Base-by-base conservation (phyloP, 2,888 invertebrate genomes). In the Brachylomia viminalis region DNA sequence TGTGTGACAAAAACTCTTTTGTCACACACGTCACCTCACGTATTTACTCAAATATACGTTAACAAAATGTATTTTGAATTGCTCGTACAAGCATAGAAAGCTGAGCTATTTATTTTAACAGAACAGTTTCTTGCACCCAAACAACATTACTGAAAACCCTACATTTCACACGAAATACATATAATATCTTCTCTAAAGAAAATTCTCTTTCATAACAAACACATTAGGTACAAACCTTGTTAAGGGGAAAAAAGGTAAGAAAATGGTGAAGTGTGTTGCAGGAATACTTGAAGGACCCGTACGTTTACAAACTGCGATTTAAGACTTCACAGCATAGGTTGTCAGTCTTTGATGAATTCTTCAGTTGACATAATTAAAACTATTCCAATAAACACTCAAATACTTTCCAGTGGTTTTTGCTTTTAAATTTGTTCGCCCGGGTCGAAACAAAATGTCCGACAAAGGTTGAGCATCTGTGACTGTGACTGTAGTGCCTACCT, bases 171-270 rank as follows among this genome's bases (percentile, higher is more conserved):
- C 56, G 27, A 86, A 86, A 79, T 71, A 77, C 77, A 54, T 13
- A n/a, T 45, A 3, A 7, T 38, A 77, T 75, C 54, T 73, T 79
- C 83, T 81, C 72, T 69, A 83, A 81, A 81, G 65, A 80, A 76
- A 82, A 86, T 78, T 83, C 90, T 89, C 85, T 93, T 92, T 91
- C 89, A 91, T 90, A 91, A 89, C 90, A 93, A 94, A 93, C 91
- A 92, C 92, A 92, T 93, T 92, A 92, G 85, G 89, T 84, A 89
- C 79, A 89, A 92, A 93, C 91, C 90, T 93, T 92, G 90, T 91
- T 90, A 91, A 84, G 90, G 85, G 79, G 80, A 75, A 90, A 90
- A 91, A 91, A 80, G 87, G 83, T 85, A 91, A 87, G 86, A 91
- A 91, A 70, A 13, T 58, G 27, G 42, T 74, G 2, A 79, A 67